These are phyloP conservation scores for Thereva nobilitata DNA, from an alignment of 2,888 invertebrate genomes.

Conservation along the genomic window DNA sequence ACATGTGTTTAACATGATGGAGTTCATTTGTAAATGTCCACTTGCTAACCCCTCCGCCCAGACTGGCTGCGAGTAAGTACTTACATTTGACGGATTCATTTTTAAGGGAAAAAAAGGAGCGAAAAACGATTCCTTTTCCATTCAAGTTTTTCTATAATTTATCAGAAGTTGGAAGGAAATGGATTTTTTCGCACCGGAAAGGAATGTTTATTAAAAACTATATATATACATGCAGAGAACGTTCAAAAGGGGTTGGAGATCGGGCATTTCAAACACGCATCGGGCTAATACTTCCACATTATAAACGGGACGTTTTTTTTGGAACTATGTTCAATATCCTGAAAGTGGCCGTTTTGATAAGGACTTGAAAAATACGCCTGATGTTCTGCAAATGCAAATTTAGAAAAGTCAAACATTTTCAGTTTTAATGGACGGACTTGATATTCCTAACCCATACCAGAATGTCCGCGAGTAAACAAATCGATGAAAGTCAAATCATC, in stretches of 20 bases:
- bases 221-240: background rate
- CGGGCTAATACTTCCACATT: background rate
- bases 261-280: background rate
- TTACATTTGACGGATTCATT: slow-evolving; percentile 33
- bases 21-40: slow-evolving; percentile 41
- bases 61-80: slow-evolving; percentile 12
- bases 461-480: too few relatives aligned
- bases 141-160: slow-evolving; percentile 14
- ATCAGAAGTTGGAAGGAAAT: slow-evolving; percentile 23
- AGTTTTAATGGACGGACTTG: too few relatives aligned
- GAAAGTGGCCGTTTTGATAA: too few relatives aligned
- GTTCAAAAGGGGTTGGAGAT: background rate
- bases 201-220: background rate
- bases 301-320: too few relatives aligned
- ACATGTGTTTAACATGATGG: slow-evolving; percentile 42
- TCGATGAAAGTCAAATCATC: too few relatives aligned
- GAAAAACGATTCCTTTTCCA: slow-evolving; percentile 32
- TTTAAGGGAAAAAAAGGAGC: slow-evolving; percentile 24
- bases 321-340: too few relatives aligned
- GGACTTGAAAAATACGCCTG: too few relatives aligned
- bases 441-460: too few relatives aligned
- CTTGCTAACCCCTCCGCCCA: slow-evolving; percentile 25
- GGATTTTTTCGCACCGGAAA: slow-evolving; percentile 16
- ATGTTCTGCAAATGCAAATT: too few relatives aligned
- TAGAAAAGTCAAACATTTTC: too few relatives aligned